These are phyloP conservation scores for Clarias laeviceps DNA, from an alignment of 2,797 vertebrate genomes.

Conservation along the genomic window DNA sequence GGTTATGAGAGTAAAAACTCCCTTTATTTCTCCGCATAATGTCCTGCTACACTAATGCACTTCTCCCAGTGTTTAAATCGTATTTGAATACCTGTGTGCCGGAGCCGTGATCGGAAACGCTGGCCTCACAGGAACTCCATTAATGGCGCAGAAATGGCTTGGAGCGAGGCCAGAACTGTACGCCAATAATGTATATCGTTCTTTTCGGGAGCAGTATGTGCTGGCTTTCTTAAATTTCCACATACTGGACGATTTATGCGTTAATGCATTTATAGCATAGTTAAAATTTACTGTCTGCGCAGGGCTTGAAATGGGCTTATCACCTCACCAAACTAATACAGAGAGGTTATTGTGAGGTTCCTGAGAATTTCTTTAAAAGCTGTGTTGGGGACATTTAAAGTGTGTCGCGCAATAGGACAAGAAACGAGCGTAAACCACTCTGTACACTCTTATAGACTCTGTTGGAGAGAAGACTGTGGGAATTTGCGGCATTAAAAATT, in stretches of 20 bases:
- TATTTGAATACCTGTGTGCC: too few species aligned
- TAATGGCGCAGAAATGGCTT: too few species aligned
- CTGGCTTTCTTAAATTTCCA: neutral
- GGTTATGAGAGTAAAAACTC: too few species aligned
- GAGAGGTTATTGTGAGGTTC: neutral
- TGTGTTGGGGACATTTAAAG: neutral
- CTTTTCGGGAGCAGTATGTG: neutral
- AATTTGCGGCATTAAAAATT: neutral
- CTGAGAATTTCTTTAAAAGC: neutral
- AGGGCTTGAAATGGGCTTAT: neutral
- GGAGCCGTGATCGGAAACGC: too few species aligned
- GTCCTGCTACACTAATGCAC: too few species aligned
- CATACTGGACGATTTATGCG: neutral
- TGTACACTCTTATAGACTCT: neutral
- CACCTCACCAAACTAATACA: neutral
- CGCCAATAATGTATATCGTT: too few species aligned
- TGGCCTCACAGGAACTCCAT: too few species aligned
- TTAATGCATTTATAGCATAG: neutral
- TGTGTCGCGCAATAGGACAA: neutral
- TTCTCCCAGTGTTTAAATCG: too few species aligned
- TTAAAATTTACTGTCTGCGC: neutral
- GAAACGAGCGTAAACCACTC: neutral
- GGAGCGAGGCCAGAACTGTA: too few species aligned
- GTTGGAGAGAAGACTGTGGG: neutral
- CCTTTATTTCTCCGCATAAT: too few species aligned